Base-by-base conservation (phyloP, 2,797 vertebrate species). In the Valencia hispanica region DNA sequence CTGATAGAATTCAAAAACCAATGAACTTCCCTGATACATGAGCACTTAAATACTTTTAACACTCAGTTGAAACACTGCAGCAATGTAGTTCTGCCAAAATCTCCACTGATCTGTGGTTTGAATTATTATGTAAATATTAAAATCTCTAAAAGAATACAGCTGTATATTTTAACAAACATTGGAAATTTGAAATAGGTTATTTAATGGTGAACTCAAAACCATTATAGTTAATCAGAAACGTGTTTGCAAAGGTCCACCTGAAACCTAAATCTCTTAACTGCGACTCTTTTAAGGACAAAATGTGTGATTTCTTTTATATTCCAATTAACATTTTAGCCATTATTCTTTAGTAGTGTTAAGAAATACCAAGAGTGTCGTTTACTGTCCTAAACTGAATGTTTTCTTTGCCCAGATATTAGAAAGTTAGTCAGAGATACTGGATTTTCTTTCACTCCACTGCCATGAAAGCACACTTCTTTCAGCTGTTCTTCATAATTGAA, bases 151-250 rank as follows among this genome's bases (percentile, higher is more conserved):
- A 71, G 72, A 55, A 79, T 25, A 47, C 50, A 45, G 1, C 25
- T 51, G 47, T 74, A 22, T 59, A 25, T 66, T 72, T 32, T 27
- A 36, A 79, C 36, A 68, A 66, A 75, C 5, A 9, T 74, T 20
- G 25, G 1, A 84, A 77, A 79, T 80, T 59, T 68, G 82, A 59
- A 80, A 80, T 2, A 77, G 72, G 77, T 69, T 85, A n/a, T 36
- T 80, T 11, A 70, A 36, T 73, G 77, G 78, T 74, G 50, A 88
- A 83, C 69, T 74, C 34, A 72, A 78, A 71, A 73, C 79, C 12
- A 8, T 82, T 82, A 86, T 77, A 90, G 77, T 86, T 80, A 66
- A 83, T 74, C 65, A 53, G 78, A 81, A 17, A 82, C 39, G 5
- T 50, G 22, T 71, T 68, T 74, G 20, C 36, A 74, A 78, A 70